These are phyloP conservation scores for Periparus ater DNA, from an alignment of 2,797 vertebrate genomes.

Conservation along the genomic window DNA sequence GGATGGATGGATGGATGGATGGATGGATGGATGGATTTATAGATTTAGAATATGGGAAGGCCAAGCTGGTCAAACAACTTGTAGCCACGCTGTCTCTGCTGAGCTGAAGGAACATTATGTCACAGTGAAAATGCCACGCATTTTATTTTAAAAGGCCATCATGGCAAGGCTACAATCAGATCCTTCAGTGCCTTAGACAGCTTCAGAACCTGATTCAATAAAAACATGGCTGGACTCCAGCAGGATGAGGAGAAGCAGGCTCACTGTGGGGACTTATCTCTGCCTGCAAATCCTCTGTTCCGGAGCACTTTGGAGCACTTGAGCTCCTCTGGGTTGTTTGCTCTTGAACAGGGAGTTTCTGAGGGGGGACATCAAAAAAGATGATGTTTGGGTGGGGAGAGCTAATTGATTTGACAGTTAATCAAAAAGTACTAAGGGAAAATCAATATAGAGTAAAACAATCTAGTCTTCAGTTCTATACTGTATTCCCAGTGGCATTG, in stretches of 20 bases:
- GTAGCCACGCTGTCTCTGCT: background rate
- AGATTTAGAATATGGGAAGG: background rate
- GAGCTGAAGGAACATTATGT: slow-evolving; percentile 16
- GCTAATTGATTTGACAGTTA: slow-evolving; percentile 68
- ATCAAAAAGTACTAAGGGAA: slow-evolving; percentile 65
- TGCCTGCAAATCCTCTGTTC: background rate
- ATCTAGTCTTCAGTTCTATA: slow-evolving; percentile 60
- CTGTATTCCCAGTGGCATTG: slow-evolving; percentile 61
- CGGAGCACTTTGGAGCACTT: background rate
- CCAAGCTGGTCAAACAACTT: background rate
- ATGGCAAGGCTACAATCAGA: slow-evolving; percentile 42
- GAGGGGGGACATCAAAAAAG: slow-evolving; percentile 17
- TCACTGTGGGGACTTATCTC: slow-evolving; percentile 13
- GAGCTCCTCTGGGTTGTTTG: background rate
- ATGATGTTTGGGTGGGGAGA: slow-evolving; percentile 58
- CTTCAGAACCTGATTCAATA: slow-evolving; percentile 63
- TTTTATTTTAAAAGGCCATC: slow-evolving; percentile 61
- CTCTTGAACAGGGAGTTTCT: background rate
- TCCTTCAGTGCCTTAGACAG: slow-evolving; percentile 56
- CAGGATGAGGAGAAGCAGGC: slow-evolving; percentile 38
- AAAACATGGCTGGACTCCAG: slow-evolving; percentile 51
- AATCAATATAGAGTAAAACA: slow-evolving; percentile 70
- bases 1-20: background rate
- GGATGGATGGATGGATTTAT: background rate
- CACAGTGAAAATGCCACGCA: slow-evolving; percentile 27